Evolutionary conservation across 2,888 invertebrate genomes (phyloP).

Genomic region (Leuctra nigra): DNA sequence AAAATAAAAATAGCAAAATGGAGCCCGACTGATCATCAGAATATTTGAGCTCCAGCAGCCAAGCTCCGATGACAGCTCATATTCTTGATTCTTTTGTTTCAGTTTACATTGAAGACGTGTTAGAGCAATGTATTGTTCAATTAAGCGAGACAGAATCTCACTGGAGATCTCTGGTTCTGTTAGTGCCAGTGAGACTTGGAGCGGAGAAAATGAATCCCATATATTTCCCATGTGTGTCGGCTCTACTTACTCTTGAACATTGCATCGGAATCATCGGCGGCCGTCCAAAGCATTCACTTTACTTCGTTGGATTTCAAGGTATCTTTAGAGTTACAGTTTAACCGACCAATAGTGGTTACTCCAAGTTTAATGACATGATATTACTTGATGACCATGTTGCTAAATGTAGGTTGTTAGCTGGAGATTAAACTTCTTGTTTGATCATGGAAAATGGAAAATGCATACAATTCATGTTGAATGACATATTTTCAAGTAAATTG

Average conservation of each 20-base stretch:
- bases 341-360: no score
- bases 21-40: neutral
- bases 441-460: no score
- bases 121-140: constrained; percentile 51
- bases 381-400: no score
- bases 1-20: no score
- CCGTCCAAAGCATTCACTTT: constrained; percentile 85
- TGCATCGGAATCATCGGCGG: constrained; percentile 93
- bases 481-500: no score
- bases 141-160: constrained; percentile 35
- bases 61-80: neutral
- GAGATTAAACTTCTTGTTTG: no score
- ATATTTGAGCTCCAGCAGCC: neutral
- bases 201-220: constrained; percentile 77
- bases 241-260: constrained; percentile 68
- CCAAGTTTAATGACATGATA: no score
- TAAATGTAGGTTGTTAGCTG: no score
- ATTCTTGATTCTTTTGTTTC: constrained; percentile 30
- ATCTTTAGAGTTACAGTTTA: constrained; percentile 66
- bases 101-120: constrained; percentile 72
- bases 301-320: constrained; percentile 88
- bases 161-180: constrained; percentile 73
- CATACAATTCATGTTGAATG: no score
- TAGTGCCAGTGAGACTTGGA: constrained; percentile 83
- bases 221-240: constrained; percentile 76